phyloP scores from a whole-genome alignment of 2,888 invertebrate genomes.

The Crioceris asparagi region DNA sequence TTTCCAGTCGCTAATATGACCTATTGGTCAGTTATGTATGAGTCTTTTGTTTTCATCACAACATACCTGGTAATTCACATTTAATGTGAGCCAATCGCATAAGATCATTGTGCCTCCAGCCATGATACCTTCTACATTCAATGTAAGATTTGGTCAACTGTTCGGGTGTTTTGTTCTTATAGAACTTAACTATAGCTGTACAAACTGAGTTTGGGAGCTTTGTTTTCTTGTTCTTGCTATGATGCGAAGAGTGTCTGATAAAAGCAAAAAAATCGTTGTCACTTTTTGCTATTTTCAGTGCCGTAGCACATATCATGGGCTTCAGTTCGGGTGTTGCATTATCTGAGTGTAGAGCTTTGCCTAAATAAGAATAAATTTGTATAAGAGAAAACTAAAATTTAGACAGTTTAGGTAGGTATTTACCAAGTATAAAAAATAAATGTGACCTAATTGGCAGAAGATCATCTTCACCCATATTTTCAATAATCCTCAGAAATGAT shows the following conservation, averaged over 20 bases:
- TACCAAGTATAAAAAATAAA: too few species aligned
- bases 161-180: conserved; percentile 47
- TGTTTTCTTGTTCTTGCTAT: conserved; percentile 9
- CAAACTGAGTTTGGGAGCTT: conserved; percentile 38
- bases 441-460: too few species aligned
- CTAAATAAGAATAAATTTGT: too few species aligned
- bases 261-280: conserved; percentile 42
- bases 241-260: conserved; percentile 22
- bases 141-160: conserved; percentile 54
- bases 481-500: too few species aligned
- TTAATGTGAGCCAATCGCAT: conserved; percentile 52
- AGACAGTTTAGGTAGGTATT: too few species aligned
- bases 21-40: conserved; percentile 27
- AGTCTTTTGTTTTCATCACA: too few species aligned
- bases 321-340: conserved; percentile 15
- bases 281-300: conserved; percentile 45
- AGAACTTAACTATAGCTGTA: conserved; percentile 54
- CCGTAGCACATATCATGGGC: conserved; percentile 16
- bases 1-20: too few species aligned
- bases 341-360: conserved; percentile 6
- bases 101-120: conserved; percentile 65
- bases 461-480: too few species aligned
- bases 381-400: too few species aligned
- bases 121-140: conserved; percentile 50
- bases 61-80: conserved; percentile 40